Base-by-base conservation (phyloP, 1,140 invertebrate genomes). In the Drosophila kanapiae region DNA sequence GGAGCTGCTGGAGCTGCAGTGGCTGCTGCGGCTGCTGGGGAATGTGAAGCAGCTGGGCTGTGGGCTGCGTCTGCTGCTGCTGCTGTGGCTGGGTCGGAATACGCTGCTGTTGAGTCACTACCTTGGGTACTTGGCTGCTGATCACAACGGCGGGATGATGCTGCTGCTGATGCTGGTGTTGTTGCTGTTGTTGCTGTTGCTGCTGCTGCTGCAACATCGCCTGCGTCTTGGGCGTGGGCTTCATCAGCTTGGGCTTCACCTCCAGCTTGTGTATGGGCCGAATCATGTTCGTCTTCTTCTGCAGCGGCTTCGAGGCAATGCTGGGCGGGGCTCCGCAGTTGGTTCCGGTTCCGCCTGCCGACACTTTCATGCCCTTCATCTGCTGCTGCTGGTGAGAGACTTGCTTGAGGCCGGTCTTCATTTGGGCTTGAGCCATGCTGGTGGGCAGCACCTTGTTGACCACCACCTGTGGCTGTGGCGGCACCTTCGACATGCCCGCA, bases 191-290 rank as follows among this genome's bases (percentile, higher is more conserved):
- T 13, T 77, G 77, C 42, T 49, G 48, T 11, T 47, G 48, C 6
- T 59, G 75, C 2, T 61, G 74, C 13, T 82, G 79, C 35, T 71
- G 75, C 48, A 77, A 16, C 14, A 68, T n/a, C 7, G 18, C 14
- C 13, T 68, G 62, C 0, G 67, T 75, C 14, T 87, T 88, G 1
- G 67, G 31, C n/a, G 79, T 56, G 7, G 75, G 76, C 58, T 92
- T 92, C 79, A 92, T 84, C 2, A 91, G n/a, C 48, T 92, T 92
- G 0, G 91, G 91, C 65, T 92, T 92, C 23, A 92, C 87, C 47
- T 92, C 91, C 16, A 91, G 72, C 54, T 92, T 92, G 68, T 92
- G 82, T 35, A 92, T 90, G 42, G 91, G 91, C 6, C 91, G 49
- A 14, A 92, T 92, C 11, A 92, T 31, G 45, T 92, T 92, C 5